phyloP scores from a whole-genome alignment of 2,888 invertebrate genomes.

The Malacosoma neustria region DNA sequence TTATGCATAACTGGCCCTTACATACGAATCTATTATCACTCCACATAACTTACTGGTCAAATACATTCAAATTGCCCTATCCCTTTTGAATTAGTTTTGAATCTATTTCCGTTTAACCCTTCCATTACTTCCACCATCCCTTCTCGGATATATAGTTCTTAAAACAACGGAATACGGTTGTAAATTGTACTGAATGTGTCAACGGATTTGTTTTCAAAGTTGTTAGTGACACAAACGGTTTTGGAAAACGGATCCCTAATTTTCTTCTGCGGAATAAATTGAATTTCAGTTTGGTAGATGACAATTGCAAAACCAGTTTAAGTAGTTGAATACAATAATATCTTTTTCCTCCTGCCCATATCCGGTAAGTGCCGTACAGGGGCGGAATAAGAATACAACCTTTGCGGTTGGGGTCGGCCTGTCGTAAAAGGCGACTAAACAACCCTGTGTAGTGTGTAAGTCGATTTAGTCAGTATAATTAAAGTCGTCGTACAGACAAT shows the following conservation, averaged over 20 bases:
- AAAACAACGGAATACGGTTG: not conserved
- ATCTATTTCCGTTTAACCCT: constrained; percentile 2
- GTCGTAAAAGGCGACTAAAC: too few relatives aligned
- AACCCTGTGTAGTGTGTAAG: too few relatives aligned
- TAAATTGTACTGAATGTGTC: not conserved
- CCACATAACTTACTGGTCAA: not conserved
- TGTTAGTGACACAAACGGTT: constrained; percentile 12
- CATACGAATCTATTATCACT: not conserved
- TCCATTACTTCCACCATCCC: not conserved
- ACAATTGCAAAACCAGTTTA: too few relatives aligned
- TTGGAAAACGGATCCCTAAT: constrained; percentile 45
- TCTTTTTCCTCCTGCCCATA: too few relatives aligned
- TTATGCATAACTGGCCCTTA: too few relatives aligned
- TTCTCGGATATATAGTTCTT: not conserved
- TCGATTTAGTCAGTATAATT: too few relatives aligned
- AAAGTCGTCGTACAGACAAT: too few relatives aligned
- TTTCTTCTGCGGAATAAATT: constrained; percentile 40
- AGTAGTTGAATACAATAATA: too few relatives aligned
- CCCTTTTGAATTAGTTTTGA: constrained; percentile 3
- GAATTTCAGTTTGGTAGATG: too few relatives aligned
- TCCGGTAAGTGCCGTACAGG: too few relatives aligned
- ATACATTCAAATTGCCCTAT: not conserved
- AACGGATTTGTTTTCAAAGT: not conserved
- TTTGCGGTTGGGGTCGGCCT: too few relatives aligned
- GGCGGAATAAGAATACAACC: too few relatives aligned